phyloP scores from a whole-genome alignment of 2,113 vertebrate species.

The Sinocyclocheilus maitianheensis region DNA sequence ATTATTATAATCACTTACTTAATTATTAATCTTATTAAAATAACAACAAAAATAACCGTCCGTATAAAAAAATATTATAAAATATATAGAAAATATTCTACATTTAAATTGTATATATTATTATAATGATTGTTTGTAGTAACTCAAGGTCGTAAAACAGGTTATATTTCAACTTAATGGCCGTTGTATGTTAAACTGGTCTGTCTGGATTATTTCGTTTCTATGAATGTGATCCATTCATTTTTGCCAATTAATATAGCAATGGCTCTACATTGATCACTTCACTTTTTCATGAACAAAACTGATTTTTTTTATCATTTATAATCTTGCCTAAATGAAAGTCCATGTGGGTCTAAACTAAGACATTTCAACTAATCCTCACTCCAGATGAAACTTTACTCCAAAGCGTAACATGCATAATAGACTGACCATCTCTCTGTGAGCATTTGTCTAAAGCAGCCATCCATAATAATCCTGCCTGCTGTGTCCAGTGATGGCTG shows the following conservation, averaged over 20 bases:
- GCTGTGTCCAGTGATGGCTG: slow-evolving; percentile 30
- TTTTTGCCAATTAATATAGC: not conserved
- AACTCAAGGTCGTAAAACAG: slow-evolving; percentile 51
- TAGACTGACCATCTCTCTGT: slow-evolving; percentile 22
- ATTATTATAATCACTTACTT: not conserved
- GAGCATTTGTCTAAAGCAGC: slow-evolving; percentile 27
- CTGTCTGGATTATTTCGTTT: slow-evolving; percentile 39
- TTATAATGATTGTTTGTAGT: not conserved
- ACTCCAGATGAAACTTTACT: slow-evolving; percentile 22
- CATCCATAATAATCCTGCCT: slow-evolving; percentile 21
- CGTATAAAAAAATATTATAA: too few relatives aligned
- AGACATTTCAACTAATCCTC: slow-evolving; percentile 25
- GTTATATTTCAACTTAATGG: slow-evolving; percentile 46
- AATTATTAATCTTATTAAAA: too few relatives aligned
- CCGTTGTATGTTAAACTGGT: slow-evolving; percentile 59
- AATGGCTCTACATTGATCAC: not conserved
- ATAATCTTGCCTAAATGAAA: not conserved
- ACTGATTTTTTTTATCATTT: not conserved
- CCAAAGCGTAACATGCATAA: not conserved
- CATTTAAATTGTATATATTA: too few relatives aligned
- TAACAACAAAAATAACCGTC: too few relatives aligned
- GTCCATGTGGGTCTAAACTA: not conserved
- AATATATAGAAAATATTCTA: too few relatives aligned
- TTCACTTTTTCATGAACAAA: not conserved
- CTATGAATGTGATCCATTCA: not conserved